phyloP scores from a whole-genome alignment of 2,797 vertebrate genomes.

The Premnoplex brunnescens region DNA sequence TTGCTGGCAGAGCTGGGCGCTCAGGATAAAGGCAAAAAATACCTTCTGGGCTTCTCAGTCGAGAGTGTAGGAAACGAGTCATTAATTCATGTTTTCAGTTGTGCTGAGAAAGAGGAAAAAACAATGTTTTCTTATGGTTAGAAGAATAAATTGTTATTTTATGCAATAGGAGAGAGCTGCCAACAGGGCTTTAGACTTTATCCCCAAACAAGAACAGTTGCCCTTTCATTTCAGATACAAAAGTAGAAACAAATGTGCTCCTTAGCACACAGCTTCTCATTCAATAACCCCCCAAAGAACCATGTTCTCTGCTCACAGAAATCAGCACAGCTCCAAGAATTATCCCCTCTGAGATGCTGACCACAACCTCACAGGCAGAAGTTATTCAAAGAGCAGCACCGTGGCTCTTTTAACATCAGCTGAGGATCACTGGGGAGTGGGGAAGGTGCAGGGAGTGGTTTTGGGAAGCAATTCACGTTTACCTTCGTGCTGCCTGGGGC shows the following conservation, averaged over 20 bases:
- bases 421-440: rapidly evolving
- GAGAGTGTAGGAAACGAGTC: background rate
- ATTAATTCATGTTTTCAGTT: background rate
- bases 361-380: background rate
- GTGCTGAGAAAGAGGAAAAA: background rate
- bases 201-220: background rate
- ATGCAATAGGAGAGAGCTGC: background rate
- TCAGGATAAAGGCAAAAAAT: background rate
- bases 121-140: background rate
- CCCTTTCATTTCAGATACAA: background rate
- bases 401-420: background rate
- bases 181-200: background rate
- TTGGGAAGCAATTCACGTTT: background rate
- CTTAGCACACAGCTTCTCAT: background rate
- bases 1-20: background rate
- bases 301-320: background rate
- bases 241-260: background rate
- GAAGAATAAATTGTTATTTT: background rate
- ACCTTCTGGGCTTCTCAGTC: background rate
- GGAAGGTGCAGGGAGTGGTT: background rate
- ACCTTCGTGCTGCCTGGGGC: background rate
- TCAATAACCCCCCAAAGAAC: background rate
- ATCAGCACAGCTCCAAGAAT: background rate
- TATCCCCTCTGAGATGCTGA: background rate
- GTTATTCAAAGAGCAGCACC: background rate